Evolutionary conservation across 2,113 vertebrate genomes (phyloP).

Genomic region (Lanius collurio): DNA sequence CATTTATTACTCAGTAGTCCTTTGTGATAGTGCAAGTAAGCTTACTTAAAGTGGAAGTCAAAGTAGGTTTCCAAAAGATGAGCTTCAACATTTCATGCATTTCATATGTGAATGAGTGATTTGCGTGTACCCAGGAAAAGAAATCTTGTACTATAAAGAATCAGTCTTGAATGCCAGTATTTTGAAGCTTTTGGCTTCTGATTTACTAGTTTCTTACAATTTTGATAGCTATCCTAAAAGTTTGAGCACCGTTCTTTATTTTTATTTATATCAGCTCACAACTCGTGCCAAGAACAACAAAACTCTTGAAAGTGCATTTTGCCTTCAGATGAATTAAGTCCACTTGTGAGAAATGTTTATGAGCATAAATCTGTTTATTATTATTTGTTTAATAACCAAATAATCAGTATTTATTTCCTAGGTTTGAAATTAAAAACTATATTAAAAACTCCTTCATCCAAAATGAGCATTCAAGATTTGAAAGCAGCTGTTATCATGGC

Average conservation of each 20-base stretch:
- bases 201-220: neutral
- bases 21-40: neutral
- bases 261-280: neutral
- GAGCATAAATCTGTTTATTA: neutral
- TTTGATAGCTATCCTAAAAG: neutral
- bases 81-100: neutral
- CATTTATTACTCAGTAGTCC: neutral
- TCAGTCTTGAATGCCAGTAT: neutral
- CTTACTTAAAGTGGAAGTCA: neutral
- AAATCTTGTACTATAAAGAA: neutral
- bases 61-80: neutral
- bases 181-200: neutral
- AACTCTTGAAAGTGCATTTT: neutral
- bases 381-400: neutral
- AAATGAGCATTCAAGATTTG: neutral
- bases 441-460: neutral
- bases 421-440: neutral
- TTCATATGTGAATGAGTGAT: neutral
- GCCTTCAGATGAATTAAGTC: neutral
- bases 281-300: neutral
- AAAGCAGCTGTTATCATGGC: neutral
- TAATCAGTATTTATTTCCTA: neutral
- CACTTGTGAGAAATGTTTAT: neutral
- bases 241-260: neutral
- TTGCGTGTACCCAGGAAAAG: neutral